Percentiles rank a stretch among this genome's conserved stretches.
These are phyloP conservation scores for Rhineura floridana DNA, from an alignment of 2,113 vertebrate species.

Conservation along the genomic window DNA sequence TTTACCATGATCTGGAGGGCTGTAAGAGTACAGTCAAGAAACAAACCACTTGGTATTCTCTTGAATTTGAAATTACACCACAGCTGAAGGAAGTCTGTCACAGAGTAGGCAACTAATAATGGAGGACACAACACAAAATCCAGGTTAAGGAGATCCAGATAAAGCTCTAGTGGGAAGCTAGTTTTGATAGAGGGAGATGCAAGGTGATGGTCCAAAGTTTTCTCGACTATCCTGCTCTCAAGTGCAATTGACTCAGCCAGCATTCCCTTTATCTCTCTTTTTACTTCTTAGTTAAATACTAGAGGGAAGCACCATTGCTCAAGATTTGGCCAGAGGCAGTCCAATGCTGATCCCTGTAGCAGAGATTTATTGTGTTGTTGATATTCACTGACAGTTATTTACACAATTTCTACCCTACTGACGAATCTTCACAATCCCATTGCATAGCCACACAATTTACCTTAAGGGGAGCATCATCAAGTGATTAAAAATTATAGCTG, in stretches of 20 bases:
- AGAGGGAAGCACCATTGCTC: neutral
- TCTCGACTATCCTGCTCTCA: neutral
- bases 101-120: neutral
- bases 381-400: neutral
- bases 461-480: conserved; percentile 8
- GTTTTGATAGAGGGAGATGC: neutral
- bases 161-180: neutral
- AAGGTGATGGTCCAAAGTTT: neutral
- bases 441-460: neutral
- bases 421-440: neutral
- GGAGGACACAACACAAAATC: neutral
- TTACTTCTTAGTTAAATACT: neutral
- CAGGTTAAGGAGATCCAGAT: neutral
- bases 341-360: neutral
- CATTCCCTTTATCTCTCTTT: neutral
- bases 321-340: no score
- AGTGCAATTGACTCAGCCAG: neutral
- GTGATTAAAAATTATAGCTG: neutral
- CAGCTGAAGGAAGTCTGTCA: neutral
- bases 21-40: neutral
- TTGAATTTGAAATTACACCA: neutral
- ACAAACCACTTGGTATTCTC: neutral
- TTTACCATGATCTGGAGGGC: no score
- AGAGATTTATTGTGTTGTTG: neutral
- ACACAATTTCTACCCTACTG: neutral